Evolutionary conservation across 2,888 invertebrate genomes (phyloP).

Genomic region (Pilophorus perplexus): DNA sequence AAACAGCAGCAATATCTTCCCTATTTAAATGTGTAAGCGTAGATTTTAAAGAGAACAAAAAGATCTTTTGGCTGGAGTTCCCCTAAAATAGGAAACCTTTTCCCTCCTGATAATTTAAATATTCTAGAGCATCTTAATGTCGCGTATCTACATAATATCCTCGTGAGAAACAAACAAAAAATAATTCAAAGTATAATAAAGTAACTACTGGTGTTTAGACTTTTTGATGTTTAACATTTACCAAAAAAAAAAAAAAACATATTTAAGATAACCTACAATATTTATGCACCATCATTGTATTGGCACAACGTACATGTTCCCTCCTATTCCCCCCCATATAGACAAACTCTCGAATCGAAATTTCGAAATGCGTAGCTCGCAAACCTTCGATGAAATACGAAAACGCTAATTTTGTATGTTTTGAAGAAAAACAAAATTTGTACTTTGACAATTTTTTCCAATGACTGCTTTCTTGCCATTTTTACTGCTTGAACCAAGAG

Average conservation of each 20-base stretch:
- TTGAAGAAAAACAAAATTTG: too few relatives aligned
- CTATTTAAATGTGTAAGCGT: not conserved
- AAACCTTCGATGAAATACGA: too few relatives aligned
- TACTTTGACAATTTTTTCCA: too few relatives aligned
- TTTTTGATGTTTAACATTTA: constrained; percentile 37
- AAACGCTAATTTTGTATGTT: too few relatives aligned
- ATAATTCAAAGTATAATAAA: constrained; percentile 30
- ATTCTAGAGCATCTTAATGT: constrained; percentile 29
- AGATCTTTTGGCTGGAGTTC: constrained; percentile 6
- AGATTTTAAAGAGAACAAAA: not conserved
- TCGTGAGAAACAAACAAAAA: constrained; percentile 18
- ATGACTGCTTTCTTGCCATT: too few relatives aligned
- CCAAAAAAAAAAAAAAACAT: not conserved
- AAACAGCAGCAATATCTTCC: constrained; percentile 30
- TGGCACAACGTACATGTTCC: constrained; percentile 31
- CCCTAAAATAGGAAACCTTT: constrained; percentile 2
- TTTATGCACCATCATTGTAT: constrained; percentile 38
- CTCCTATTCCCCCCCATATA: not conserved
- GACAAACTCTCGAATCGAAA: too few relatives aligned
- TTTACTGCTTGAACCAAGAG: too few relatives aligned
- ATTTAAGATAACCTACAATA: constrained; percentile 29
- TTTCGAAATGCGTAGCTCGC: too few relatives aligned
- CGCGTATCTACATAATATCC: constrained; percentile 34
- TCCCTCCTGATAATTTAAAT: constrained; percentile 24
- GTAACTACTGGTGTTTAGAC: constrained; percentile 33